phyloP scores from a whole-genome alignment of 1,140 invertebrate genomes.

The Chironomus tepperi region DNA sequence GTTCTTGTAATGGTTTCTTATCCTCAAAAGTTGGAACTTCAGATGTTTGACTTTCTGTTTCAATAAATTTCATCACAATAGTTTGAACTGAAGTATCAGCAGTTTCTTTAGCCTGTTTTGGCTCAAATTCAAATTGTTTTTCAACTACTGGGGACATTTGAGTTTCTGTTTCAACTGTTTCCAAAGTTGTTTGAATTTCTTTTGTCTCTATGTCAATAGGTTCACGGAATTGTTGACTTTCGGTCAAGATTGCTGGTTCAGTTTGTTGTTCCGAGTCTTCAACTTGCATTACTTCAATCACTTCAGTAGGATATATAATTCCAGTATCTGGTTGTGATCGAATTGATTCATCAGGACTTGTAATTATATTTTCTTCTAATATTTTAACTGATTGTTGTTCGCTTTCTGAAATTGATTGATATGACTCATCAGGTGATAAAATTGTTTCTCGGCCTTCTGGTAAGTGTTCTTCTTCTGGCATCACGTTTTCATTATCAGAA shows the following conservation, averaged over 20 bases:
- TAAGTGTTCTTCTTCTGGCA: neutral
- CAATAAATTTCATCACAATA: conserved; percentile 32
- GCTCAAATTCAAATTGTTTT: conserved; percentile 2
- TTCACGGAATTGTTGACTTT: neutral
- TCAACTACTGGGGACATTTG: neutral
- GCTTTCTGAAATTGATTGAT: conserved; percentile 47
- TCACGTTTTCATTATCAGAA: neutral
- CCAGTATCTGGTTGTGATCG: conserved; percentile 34
- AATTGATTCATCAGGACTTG: conserved; percentile 4
- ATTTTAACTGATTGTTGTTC: conserved; percentile 51
- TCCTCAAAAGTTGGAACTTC: conserved; percentile 31
- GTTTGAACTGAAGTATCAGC: conserved; percentile 43
- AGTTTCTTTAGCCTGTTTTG: neutral
- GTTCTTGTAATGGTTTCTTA: conserved; percentile 27
- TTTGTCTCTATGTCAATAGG: conserved; percentile 24
- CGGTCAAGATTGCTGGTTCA: conserved; percentile 32
- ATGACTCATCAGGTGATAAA: conserved; percentile 43
- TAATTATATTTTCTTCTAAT: conserved; percentile 48
- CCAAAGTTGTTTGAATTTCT: conserved; percentile 24
- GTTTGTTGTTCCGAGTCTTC: conserved; percentile 44
- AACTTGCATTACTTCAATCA: conserved; percentile 47
- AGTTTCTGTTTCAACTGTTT: neutral
- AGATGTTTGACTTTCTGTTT: conserved; percentile 37
- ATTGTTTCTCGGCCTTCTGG: conserved; percentile 29
- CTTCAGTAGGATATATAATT: conserved; percentile 47